These are phyloP conservation scores for human (Homo sapiens) DNA, from an alignment of 2,113 vertebrate species.

Conservation along the genomic window GRCh38 chr6:49365001-49365500, in stretches of 20 bases:
- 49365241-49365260: not conserved
- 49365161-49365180: not conserved
- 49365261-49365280: not conserved
- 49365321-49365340: not conserved
- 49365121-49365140: not conserved
- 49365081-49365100: not conserved
- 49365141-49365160: not conserved
- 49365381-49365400: not conserved
- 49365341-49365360: not conserved
- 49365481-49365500: no score
- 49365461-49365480: no score
- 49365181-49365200: not conserved
- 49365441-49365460: not conserved
- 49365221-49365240: not conserved
- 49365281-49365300: not conserved
- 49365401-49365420: not conserved
- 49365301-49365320: not conserved
- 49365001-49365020: conserved; percentile 37
- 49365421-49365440: not conserved
- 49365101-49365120: not conserved
- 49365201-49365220: not conserved
- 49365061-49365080: not conserved
- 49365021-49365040: not conserved
- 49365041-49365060: not conserved
- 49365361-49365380: not conserved